A percentile compares a stretch with the other conserved stretches of the same genome.
Conservation (phyloP, 2,888 invertebrate genomes). For the Apodemia hepburni region DNA sequence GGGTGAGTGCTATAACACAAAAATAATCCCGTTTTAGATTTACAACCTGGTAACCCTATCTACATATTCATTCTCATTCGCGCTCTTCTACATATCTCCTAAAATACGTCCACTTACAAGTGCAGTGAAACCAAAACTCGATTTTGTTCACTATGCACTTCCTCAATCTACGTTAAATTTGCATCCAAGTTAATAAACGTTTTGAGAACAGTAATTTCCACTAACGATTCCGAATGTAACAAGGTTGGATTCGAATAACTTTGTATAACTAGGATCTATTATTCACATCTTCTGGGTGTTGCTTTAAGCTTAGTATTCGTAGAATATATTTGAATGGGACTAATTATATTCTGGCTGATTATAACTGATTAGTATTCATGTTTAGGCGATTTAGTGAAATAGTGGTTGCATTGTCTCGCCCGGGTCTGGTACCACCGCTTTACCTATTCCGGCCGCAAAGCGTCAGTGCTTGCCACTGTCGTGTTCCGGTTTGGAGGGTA, state of each 20-base stretch:
- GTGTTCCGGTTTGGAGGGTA: too few relatives aligned
- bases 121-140: conserved; percentile 5
- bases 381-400: too few relatives aligned
- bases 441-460: too few relatives aligned
- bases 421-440: too few relatives aligned
- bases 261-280: conserved; percentile 3
- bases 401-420: too few relatives aligned
- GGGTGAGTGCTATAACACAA: too few relatives aligned
- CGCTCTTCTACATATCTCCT: neutral
- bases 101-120: conserved; percentile 5
- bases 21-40: too few relatives aligned
- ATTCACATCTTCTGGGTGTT: neutral
- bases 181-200: conserved; percentile 29
- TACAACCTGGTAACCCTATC: neutral
- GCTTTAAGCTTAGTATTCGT: neutral
- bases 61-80: neutral
- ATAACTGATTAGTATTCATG: too few relatives aligned
- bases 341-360: too few relatives aligned
- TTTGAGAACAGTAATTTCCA: conserved; percentile 29
- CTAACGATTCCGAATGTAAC: conserved; percentile 24
- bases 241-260: conserved; percentile 22
- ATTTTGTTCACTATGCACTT: conserved; percentile 6
- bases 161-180: conserved; percentile 25
- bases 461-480: too few relatives aligned
- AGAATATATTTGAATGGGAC: neutral